Conservation (phyloP, 2,113 vertebrate species). For the Aviceda subcristata region DNA sequence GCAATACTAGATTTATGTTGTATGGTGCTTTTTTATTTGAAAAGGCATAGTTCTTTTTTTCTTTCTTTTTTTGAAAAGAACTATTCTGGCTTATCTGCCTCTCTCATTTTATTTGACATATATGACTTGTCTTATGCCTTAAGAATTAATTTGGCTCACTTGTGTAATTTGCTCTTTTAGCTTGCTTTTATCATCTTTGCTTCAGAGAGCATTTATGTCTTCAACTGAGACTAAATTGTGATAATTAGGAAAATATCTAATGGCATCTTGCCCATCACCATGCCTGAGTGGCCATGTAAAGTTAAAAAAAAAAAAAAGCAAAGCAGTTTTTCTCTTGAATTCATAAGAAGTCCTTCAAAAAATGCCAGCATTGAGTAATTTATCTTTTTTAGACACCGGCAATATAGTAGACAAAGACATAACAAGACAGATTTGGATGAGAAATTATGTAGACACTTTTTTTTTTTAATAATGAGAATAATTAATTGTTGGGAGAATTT, state of each 20-base stretch:
- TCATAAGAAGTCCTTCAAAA: background rate
- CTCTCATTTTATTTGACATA: background rate
- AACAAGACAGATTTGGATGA: background rate
- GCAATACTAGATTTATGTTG: background rate
- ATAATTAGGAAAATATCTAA: conserved; percentile 60
- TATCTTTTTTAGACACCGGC: background rate
- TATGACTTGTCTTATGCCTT: background rate
- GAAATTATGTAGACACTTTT: background rate
- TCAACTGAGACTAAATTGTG: conserved; percentile 31
- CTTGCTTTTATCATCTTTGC: conserved; percentile 19
- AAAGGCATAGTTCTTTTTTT: background rate
- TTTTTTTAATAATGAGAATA: background rate
- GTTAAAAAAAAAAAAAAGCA: background rate
- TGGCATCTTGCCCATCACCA: conserved; percentile 7
- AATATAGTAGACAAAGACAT: background rate
- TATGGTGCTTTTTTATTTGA: background rate
- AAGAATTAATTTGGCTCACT: conserved; percentile 11
- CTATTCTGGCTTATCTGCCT: background rate
- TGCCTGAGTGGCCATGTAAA: background rate
- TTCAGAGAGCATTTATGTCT: conserved; percentile 27
- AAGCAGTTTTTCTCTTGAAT: background rate
- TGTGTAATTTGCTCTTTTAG: conserved; percentile 42
- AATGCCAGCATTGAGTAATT: background rate
- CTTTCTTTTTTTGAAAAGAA: background rate
- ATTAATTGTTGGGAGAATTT: background rate